phyloP scores from a whole-genome alignment of 2,888 invertebrate species.

The Emmelina monodactyla region DNA sequence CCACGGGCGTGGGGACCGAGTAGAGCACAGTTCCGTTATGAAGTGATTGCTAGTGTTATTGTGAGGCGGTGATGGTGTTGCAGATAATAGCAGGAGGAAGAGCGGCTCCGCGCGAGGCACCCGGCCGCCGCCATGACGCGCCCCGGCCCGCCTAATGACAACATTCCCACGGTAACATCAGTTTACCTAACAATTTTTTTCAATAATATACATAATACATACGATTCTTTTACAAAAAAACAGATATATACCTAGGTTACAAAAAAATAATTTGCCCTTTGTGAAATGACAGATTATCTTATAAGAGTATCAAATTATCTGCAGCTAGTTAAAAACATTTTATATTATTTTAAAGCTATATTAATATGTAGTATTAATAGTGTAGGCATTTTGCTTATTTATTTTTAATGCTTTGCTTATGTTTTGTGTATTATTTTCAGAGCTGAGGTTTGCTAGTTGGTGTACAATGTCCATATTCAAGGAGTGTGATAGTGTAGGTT shows the following conservation, averaged over 20 bases:
- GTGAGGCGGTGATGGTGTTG: no score
- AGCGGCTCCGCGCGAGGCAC: conserved; percentile 9
- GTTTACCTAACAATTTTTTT: background rate
- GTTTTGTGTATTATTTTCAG: conserved; percentile 21
- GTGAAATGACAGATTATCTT: no score
- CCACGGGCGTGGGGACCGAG: no score
- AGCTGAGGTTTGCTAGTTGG: conserved; percentile 21
- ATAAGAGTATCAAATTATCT: no score
- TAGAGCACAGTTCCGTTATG: no score
- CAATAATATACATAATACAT: background rate
- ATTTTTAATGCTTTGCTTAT: background rate
- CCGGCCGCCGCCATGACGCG: conserved; percentile 46
- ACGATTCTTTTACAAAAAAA: background rate
- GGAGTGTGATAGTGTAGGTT: conserved; percentile 53
- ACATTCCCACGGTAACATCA: conserved; percentile 66
- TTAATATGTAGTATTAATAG: background rate
- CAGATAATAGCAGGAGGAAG: conserved; percentile 40
- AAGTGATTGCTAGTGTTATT: no score
- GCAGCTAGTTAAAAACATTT: background rate
- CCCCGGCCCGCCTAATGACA: conserved; percentile 76
- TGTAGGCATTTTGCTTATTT: background rate
- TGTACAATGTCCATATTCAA: conserved; percentile 46
- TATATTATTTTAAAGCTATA: no score
- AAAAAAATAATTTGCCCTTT: no score
- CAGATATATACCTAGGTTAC: no score